Evolutionary conservation across 53 echinoderm and acorn worm species (phyloP).

Genomic region (Antedon mediterranea): DNA sequence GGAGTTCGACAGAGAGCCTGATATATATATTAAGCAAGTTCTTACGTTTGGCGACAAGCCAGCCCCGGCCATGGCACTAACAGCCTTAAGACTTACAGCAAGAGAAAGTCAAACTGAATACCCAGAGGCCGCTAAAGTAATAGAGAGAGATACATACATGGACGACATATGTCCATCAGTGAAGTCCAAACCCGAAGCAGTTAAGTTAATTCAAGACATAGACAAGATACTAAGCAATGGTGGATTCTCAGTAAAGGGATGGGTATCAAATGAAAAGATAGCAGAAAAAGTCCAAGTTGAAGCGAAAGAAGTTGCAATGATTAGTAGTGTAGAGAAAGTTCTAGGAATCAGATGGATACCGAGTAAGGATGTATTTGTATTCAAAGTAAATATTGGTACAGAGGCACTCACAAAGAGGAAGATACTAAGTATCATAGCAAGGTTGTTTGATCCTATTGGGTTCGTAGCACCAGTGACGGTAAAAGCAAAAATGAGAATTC

Average conservation of each 20-base stretch:
- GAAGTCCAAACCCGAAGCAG: too few relatives aligned
- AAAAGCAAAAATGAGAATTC: constrained; percentile 23
- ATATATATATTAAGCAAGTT: too few relatives aligned
- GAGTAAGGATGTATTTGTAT: not conserved
- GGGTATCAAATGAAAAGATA: too few relatives aligned
- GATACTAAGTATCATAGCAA: constrained; percentile 13
- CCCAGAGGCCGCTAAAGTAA: too few relatives aligned
- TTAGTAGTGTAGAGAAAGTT: constrained; percentile 12
- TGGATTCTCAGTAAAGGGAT: too few relatives aligned
- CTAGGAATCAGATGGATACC: constrained; percentile 12
- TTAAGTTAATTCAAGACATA: too few relatives aligned
- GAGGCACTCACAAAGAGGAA: constrained; percentile 8
- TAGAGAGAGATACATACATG: constrained; percentile 5
- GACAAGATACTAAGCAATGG: too few relatives aligned
- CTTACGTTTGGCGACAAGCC: too few relatives aligned
- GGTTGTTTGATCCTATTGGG: constrained; percentile 41
- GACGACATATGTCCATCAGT: constrained; percentile 18
- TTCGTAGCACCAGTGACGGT: constrained; percentile 24
- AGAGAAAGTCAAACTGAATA: not conserved
- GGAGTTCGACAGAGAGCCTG: too few relatives aligned
- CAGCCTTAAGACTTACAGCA: too few relatives aligned
- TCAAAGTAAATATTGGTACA: constrained; percentile 3
- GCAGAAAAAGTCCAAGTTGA: not conserved
- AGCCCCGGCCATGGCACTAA: too few relatives aligned
- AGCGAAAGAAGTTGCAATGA: too few relatives aligned